Evolutionary conservation across 1,140 invertebrate genomes (phyloP).

Genomic region (Cylas formicarius): DNA sequence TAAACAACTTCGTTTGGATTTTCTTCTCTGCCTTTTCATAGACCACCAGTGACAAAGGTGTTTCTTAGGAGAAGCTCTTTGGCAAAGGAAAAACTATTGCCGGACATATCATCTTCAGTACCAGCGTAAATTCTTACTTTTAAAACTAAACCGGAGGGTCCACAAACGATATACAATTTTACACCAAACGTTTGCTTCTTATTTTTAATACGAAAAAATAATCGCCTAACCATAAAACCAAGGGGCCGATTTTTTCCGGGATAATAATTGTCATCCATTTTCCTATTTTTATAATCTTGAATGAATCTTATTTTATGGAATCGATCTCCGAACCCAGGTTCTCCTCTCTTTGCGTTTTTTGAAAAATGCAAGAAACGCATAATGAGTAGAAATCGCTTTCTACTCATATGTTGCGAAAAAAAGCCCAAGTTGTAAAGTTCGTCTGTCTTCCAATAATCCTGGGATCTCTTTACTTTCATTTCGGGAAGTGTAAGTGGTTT

Average conservation of each 20-base stretch:
- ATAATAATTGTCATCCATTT: slow-evolving; percentile 29
- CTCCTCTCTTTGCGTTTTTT: neutral
- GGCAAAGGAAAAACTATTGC: slow-evolving; percentile 38
- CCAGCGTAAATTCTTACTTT: slow-evolving; percentile 29
- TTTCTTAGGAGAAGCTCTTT: slow-evolving; percentile 30
- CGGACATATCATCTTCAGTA: slow-evolving; percentile 26
- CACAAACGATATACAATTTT: slow-evolving; percentile 39
- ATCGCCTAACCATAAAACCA: slow-evolving; percentile 40
- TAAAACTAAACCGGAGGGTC: slow-evolving; percentile 31
- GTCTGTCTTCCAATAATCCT: slow-evolving; percentile 11
- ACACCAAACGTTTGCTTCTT: slow-evolving; percentile 39
- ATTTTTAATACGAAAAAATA: too few relatives aligned
- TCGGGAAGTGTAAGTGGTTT: too few relatives aligned
- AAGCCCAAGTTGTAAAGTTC: slow-evolving; percentile 1
- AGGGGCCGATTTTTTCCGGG: slow-evolving; percentile 35
- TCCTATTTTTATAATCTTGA: slow-evolving; percentile 21
- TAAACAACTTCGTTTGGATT: slow-evolving; percentile 22
- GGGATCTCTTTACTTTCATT: too few relatives aligned
- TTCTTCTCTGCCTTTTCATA: slow-evolving; percentile 33
- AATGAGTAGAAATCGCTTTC: slow-evolving; percentile 9
- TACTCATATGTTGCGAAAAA: slow-evolving; percentile 10
- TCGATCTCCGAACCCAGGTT: neutral
- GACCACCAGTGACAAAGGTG: slow-evolving; percentile 35
- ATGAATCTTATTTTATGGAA: slow-evolving; percentile 4
- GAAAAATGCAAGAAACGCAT: slow-evolving; percentile 41